Evolutionary conservation across 2,113 vertebrate species (phyloP), one percentile per base, ranked within the genome.

Genomic region (Parus major): DNA sequence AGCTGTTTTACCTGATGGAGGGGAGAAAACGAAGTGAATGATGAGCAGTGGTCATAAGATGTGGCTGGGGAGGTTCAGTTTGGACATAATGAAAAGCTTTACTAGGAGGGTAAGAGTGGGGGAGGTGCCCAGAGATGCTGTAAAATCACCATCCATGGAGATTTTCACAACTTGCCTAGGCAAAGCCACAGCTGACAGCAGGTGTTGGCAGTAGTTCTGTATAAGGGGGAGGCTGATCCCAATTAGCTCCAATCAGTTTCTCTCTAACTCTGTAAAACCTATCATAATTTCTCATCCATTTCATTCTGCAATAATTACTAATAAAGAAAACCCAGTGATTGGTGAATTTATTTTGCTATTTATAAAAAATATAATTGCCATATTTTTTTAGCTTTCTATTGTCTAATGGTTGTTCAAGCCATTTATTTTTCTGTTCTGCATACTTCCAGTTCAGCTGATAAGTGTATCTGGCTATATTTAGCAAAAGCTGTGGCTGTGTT

Each of bases 311-410:
- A 60, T 85, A 91, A 72, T 89, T 91, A 16, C 61, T 64, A 87
- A 82, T 60, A 94, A 94, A 94, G 28, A 92, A 86, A 88, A 42
- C 12, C 3, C 44, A 68, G 44, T 85, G 75, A 87, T 89, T 93
- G 78, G 10, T 85, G 81, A 72, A 22, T 90, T 96, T 82, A 79
- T 27, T 60, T 68, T 71, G 46, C 29, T 96, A 89, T 93, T 87
- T 91, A 87, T 87, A 82, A 92, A 91, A 91, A 91, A 71, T 52
- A 35, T 36, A 87, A 87, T 94, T 93, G 42, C 15, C 12, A 15
- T 71, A 82, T 87, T 94, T 94, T 15, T 82, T 94, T 85, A 87
- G 36, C 69, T 90, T 96, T 84, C 47, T 79, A 75, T 91, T 84
- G 81, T 87, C 29, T 89, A 64, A 72, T 79, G 15, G 73, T 70